Percentiles rank a stretch among this genome's conserved stretches.
Evolutionary conservation across 37 sponge, comb jelly and placozoan species (phyloP).

Genomic region (Theonella swinhoei): DNA sequence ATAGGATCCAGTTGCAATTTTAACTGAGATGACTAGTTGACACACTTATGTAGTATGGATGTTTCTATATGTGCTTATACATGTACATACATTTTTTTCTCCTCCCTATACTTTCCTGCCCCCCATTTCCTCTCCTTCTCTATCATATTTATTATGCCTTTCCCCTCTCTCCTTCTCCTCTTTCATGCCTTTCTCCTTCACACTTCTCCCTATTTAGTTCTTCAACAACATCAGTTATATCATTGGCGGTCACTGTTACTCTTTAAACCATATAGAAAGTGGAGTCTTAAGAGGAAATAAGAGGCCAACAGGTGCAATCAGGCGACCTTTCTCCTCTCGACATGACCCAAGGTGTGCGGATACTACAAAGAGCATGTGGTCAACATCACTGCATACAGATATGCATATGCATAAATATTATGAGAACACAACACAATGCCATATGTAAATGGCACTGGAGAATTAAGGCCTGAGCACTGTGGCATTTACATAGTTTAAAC

Average conservation of each 20-base stretch:
- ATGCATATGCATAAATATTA: no score
- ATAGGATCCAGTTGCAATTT: no score
- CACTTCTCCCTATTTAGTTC: slow-evolving; percentile 49
- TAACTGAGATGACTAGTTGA: no score
- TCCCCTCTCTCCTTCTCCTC: not conserved
- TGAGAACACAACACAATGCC: no score
- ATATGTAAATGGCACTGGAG: no score
- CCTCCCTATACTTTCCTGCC: not conserved
- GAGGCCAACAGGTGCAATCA: slow-evolving; percentile 76
- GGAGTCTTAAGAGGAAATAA: slow-evolving; percentile 92
- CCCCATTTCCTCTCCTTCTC: not conserved
- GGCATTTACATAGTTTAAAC: no score
- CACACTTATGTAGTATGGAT: no score
- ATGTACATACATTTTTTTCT: no score
- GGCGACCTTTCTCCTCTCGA: slow-evolving; percentile 72
- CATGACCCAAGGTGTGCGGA: slow-evolving; percentile 80
- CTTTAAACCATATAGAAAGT: slow-evolving; percentile 96
- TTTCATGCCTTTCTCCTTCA: not conserved
- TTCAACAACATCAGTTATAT: slow-evolving; percentile 85
- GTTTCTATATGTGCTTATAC: no score
- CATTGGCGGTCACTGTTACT: slow-evolving; percentile 87
- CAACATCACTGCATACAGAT: no score
- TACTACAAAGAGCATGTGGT: no score
- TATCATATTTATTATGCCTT: not conserved
- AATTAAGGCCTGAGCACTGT: no score